Conservation (phyloP, 2,113 vertebrate genomes). For the Labeo rohita region DNA sequence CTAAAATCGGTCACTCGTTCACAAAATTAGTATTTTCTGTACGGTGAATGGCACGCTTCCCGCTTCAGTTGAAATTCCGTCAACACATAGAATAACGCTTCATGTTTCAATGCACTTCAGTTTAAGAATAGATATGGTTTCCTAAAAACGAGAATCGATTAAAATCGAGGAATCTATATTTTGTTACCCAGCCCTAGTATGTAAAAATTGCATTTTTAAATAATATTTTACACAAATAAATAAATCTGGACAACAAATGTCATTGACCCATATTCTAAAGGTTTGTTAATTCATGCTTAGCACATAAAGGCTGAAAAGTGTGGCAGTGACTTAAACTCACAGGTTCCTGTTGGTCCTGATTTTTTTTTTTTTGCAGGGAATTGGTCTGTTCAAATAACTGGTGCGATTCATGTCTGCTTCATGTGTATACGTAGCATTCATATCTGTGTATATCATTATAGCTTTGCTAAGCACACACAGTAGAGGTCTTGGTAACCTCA, state of each 20-base stretch:
- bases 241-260: not conserved
- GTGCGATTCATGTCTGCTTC: not conserved
- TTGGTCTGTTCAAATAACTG: not conserved
- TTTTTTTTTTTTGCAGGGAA: not conserved
- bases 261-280: constrained; percentile 6
- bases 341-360: not conserved
- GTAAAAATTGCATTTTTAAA: not conserved
- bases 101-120: too few relatives aligned
- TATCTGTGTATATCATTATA: constrained; percentile 12
- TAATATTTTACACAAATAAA: not conserved
- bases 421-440: not conserved
- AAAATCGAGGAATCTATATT: too few relatives aligned
- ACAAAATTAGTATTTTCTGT: too few relatives aligned
- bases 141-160: too few relatives aligned
- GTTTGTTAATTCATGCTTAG: not conserved
- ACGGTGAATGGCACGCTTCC: too few relatives aligned
- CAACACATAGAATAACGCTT: too few relatives aligned
- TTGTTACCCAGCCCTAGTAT: not conserved
- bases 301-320: constrained; percentile 11
- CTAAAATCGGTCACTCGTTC: too few relatives aligned
- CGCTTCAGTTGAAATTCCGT: too few relatives aligned
- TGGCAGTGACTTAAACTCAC: constrained; percentile 35
- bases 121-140: too few relatives aligned
- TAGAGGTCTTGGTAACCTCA: not conserved
- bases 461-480: constrained; percentile 21